phyloP scores from a whole-genome alignment of 2,113 vertebrate species.

The Benthochromis sp. region DNA sequence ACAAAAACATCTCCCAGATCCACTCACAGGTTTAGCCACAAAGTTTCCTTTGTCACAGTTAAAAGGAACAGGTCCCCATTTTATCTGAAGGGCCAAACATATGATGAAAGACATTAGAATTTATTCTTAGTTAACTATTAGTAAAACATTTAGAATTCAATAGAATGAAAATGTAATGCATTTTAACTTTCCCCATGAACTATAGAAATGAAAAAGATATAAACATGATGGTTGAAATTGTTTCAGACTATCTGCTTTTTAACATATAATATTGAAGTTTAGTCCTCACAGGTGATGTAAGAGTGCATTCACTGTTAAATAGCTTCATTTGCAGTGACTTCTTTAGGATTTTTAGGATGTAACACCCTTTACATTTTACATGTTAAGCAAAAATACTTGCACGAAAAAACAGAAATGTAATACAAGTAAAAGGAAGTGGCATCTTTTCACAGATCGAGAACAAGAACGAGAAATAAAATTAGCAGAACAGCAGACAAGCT shows the following conservation, averaged over 20 bases:
- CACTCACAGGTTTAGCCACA: background rate
- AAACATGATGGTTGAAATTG: accelerated
- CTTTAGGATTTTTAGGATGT: background rate
- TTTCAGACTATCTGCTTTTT: background rate
- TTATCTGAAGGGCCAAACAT: background rate
- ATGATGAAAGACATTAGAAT: accelerated
- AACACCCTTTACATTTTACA: background rate
- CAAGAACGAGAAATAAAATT: background rate
- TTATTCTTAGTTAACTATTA: background rate
- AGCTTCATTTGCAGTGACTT: background rate
- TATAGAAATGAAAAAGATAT: background rate
- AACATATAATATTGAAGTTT: background rate
- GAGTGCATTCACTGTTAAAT: background rate
- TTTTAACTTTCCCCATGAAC: background rate
- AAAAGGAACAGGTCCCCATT: background rate
- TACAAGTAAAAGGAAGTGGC: background rate
- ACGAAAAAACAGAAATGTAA: background rate
- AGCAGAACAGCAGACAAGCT: background rate
- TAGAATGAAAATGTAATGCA: background rate
- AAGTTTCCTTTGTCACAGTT: background rate
- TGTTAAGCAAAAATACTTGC: background rate
- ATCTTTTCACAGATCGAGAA: background rate
- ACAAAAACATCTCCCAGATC: background rate
- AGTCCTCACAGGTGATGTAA: background rate
- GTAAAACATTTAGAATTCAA: background rate